Evolutionary conservation across 2,113 vertebrate species (phyloP).

Genomic region (Caracal caracal): DNA sequence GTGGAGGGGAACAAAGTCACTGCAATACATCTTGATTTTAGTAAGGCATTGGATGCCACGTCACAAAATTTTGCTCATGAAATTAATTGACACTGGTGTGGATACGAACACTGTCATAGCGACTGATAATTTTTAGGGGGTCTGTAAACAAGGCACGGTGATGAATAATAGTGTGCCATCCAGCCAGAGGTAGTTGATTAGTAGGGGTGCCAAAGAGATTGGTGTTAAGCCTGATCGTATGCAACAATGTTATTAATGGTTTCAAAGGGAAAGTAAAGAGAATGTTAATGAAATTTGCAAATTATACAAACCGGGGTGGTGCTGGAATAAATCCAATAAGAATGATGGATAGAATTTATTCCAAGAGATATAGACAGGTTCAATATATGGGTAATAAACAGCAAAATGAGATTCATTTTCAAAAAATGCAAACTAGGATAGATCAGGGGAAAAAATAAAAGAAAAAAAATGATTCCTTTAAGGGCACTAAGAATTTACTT

Average conservation of each 20-base stretch:
- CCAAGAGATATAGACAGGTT: conserved; percentile 76
- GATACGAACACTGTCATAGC: conserved; percentile 67
- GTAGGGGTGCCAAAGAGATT: conserved; percentile 71
- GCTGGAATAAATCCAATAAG: conserved; percentile 74
- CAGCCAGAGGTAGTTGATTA: conserved; percentile 72
- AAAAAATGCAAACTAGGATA: conserved; percentile 71
- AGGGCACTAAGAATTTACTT: not conserved
- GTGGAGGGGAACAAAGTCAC: conserved; percentile 49
- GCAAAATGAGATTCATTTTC: conserved; percentile 74
- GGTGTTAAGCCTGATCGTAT: conserved; percentile 72
- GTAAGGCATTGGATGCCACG: conserved; percentile 64
- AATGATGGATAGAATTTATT: conserved; percentile 80
- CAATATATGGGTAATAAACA: conserved; percentile 79
- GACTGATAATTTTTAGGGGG: conserved; percentile 76
- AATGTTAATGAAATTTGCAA: conserved; percentile 82
- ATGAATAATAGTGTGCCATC: conserved; percentile 71
- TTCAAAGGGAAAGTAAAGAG: conserved; percentile 78
- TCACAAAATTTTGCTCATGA: conserved; percentile 76
- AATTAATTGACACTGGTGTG: conserved; percentile 78
- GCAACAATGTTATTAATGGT: conserved; percentile 80
- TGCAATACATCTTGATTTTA: conserved; percentile 77
- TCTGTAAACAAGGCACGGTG: conserved; percentile 73
- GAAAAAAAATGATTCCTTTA: conserved; percentile 44
- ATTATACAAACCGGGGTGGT: conserved; percentile 79
- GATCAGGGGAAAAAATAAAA: conserved; percentile 42